Evolutionary conservation across 2,797 vertebrate species (phyloP).

Genomic region (Discoglossus pictus): DNA sequence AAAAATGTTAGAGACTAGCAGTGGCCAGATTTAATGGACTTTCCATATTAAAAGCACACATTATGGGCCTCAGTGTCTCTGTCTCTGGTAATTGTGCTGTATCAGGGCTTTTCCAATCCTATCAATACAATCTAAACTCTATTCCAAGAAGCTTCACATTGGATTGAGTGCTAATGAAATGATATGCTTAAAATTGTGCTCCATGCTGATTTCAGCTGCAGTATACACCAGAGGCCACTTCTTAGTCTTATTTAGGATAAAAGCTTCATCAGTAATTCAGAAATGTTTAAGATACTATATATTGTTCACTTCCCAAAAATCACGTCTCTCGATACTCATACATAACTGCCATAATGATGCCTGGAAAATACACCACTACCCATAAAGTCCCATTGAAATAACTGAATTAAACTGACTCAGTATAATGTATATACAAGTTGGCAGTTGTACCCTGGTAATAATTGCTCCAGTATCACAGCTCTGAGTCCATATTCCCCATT

Average conservation of each 20-base stretch:
- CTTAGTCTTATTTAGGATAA: constrained; percentile 36
- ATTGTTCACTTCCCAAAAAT: constrained; percentile 42
- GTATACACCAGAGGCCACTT: constrained; percentile 41
- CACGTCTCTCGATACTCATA: constrained; percentile 1
- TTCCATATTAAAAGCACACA: constrained; percentile 42
- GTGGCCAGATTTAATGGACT: constrained; percentile 44
- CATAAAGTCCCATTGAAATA: too few species aligned
- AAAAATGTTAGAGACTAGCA: constrained; percentile 27
- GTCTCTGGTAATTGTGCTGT: constrained; percentile 39
- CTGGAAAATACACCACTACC: too few species aligned
- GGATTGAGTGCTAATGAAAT: constrained; percentile 48
- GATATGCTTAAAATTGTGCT: constrained; percentile 37
- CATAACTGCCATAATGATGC: too few species aligned
- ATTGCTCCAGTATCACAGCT: too few species aligned
- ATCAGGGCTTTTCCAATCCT: constrained; percentile 46
- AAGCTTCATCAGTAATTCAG: constrained; percentile 42
- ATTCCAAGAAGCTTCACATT: constrained; percentile 47
- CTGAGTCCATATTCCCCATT: too few species aligned
- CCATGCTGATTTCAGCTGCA: constrained; percentile 45
- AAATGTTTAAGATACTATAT: constrained; percentile 30
- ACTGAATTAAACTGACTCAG: too few species aligned
- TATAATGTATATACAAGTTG: too few species aligned
- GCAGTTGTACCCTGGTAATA: too few species aligned
- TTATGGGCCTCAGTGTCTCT: constrained; percentile 43
- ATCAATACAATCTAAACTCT: constrained; percentile 48